phyloP scores from a whole-genome alignment of 2,797 vertebrate species.

The Carcharodon carcharias region DNA sequence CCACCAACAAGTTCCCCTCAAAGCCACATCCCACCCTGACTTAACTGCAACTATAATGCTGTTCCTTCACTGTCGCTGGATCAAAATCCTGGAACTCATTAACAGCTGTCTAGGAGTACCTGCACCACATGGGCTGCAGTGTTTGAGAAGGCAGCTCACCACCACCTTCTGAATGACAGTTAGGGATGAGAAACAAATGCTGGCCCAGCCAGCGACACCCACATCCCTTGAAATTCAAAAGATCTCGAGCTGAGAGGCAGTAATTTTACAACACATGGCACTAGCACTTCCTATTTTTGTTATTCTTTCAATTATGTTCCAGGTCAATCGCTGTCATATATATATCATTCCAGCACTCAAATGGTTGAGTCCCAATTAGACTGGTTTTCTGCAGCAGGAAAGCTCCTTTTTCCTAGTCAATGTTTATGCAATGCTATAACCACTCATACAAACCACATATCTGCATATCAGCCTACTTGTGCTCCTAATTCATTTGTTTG shows the following conservation, averaged over 20 bases:
- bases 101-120: background rate
- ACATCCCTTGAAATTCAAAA: background rate
- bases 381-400: background rate
- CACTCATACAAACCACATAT: too few relatives aligned
- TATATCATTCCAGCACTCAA: background rate
- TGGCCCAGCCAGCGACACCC: too few relatives aligned
- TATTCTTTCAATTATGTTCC: background rate
- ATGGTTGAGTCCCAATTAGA: background rate
- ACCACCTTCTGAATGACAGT: background rate
- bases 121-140: too few relatives aligned
- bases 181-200: background rate
- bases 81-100: too few relatives aligned
- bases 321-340: background rate
- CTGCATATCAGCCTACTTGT: background rate
- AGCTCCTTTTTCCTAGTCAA: background rate
- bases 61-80: background rate
- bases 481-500: too few relatives aligned
- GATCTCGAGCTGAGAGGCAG: background rate
- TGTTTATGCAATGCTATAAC: background rate
- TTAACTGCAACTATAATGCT: background rate
- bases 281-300: too few relatives aligned
- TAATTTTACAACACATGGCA: background rate
- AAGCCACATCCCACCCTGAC: background rate
- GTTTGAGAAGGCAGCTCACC: background rate
- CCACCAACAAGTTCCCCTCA: background rate